Percentiles rank a stretch among this genome's conserved stretches.
Conservation (phyloP, 1,140 invertebrate species). For the Drosophila bocki region DNA sequence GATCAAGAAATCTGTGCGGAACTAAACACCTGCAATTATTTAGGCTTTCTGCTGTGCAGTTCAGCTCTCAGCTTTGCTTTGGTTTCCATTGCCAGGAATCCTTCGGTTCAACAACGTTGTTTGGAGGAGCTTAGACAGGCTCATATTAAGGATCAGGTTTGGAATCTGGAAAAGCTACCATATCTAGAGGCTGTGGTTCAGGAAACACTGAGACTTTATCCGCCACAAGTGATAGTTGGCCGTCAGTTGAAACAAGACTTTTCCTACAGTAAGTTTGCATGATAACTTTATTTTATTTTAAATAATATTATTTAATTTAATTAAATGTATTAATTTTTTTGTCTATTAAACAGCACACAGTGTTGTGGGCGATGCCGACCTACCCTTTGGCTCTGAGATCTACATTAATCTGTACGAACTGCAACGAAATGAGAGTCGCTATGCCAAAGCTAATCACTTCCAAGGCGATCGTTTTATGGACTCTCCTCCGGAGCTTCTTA, state of each 20-base stretch:
- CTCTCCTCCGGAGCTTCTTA: slow-evolving; percentile 38
- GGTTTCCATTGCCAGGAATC: slow-evolving; percentile 62
- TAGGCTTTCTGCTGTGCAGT: slow-evolving; percentile 58
- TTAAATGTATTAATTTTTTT: too few species aligned
- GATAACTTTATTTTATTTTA: neutral
- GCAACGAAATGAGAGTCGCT: slow-evolving; percentile 45
- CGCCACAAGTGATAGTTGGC: slow-evolving; percentile 56
- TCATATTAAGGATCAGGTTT: neutral
- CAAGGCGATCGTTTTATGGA: slow-evolving; percentile 48
- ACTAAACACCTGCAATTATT: slow-evolving; percentile 60
- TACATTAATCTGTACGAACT: slow-evolving; percentile 66
- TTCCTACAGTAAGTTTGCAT: slow-evolving; percentile 33
- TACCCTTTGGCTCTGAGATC: slow-evolving; percentile 59
- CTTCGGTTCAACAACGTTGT: slow-evolving; percentile 56
- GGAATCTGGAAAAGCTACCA: slow-evolving; percentile 16
- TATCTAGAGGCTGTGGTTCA: slow-evolving; percentile 53
- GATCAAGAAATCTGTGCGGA: slow-evolving; percentile 46
- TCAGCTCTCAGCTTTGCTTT: slow-evolving; percentile 54
- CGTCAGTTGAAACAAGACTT: slow-evolving; percentile 52
- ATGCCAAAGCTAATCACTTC: slow-evolving; percentile 24
- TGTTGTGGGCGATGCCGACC: slow-evolving; percentile 33
- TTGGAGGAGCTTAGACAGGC: slow-evolving; percentile 40
- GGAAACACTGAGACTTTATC: slow-evolving; percentile 62
- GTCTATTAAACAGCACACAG: slow-evolving; percentile 38
- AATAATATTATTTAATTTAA: neutral